Conservation (phyloP, 1,140 invertebrate species). For the Limonius californicus region DNA sequence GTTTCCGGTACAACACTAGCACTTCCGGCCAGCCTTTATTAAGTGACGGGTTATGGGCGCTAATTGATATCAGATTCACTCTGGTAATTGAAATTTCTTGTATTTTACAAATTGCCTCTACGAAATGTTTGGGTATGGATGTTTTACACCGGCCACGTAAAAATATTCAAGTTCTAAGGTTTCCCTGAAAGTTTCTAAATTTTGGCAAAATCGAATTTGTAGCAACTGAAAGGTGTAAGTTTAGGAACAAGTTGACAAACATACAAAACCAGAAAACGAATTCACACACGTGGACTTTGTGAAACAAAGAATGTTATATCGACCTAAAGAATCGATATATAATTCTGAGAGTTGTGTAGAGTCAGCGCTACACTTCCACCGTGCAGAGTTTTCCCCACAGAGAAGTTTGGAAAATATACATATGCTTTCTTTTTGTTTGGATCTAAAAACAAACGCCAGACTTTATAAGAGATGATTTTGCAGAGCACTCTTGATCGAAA, state of each 20-base stretch:
- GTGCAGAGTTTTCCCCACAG: background rate
- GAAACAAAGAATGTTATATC: background rate
- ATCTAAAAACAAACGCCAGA: background rate
- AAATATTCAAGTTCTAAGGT: background rate
- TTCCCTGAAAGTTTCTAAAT: background rate
- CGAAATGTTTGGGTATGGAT: too few species aligned
- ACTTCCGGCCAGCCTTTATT: constrained; percentile 29
- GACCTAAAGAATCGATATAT: background rate
- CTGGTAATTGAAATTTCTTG: constrained; percentile 22
- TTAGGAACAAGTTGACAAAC: too few species aligned
- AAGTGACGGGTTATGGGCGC: constrained; percentile 26
- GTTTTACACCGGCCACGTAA: background rate
- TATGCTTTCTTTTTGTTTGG: background rate
- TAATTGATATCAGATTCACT: constrained; percentile 26
- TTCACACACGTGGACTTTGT: background rate
- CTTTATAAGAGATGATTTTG: background rate
- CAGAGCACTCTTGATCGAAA: background rate
- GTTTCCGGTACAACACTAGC: constrained; percentile 30
- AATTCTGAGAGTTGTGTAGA: background rate
- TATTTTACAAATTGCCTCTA: background rate
- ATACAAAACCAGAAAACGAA: background rate
- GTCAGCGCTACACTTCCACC: background rate
- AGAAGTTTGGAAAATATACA: background rate
- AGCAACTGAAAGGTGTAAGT: too few species aligned
- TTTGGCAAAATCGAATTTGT: background rate